Base-by-base conservation (phyloP, 1,140 invertebrate genomes). In the Phymastichus coffea region DNA sequence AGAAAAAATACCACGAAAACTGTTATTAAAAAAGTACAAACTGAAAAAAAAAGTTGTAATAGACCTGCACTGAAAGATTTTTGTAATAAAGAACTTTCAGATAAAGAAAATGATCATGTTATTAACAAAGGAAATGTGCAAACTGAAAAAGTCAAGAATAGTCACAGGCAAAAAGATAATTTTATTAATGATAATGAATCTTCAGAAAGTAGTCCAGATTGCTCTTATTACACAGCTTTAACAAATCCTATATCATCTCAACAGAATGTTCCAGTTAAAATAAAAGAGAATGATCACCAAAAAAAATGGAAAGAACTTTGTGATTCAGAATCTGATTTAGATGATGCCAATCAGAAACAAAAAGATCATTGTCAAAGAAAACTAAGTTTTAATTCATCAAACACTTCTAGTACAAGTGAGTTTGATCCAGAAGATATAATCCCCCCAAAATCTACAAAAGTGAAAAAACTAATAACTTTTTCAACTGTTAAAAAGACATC, bases 381-480 rank as follows among this genome's bases (percentile, higher is more conserved):
- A 63, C 62, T 78, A 15, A 71, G 66, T 28, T 78, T 71, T 57
- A 66, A 73, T 10, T 69, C 75, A 28, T 67, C 73, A 8, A 65
- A 49, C 38, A 61, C 53, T 62, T 71, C 74, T 3, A 63, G n/a
- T 25, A 78, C 78, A 7, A 80, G 78, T 53, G 78, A 80, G 67
- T 79, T 75, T 63, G 77, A 80, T 63, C 78, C 78, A 30, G 72
- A 67, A 3, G 78, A 80, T 63, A 38, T 73, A 28, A 47, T 80
- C 43, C 66, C 63, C 22, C 71, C 71, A 28, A 74, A 70, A 64
- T 68, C 26, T 41, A 10, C n/a, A 22, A 46, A 55, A 43, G 7
- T 70, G 23, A 52, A 41, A 17, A 52, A 57, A 30, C 0, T 9
- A 14, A 7, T 12, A 25, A 56, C 35, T 15, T 25, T 26, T 23